Base-by-base conservation (phyloP, 2,797 vertebrate species). In the Syngnathus rostellatus region DNA sequence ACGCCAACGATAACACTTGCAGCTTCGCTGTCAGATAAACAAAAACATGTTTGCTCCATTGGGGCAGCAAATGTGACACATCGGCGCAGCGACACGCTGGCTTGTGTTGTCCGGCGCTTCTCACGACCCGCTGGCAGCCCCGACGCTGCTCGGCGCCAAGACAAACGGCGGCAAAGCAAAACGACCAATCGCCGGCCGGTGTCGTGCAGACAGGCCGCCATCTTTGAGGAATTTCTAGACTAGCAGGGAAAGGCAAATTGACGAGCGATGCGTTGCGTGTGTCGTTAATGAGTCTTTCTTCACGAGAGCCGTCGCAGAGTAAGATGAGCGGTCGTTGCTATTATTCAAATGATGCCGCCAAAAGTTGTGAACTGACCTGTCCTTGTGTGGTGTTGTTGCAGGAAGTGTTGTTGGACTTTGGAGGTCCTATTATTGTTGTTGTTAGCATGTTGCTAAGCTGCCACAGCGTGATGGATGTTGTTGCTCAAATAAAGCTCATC, bases 401-500 rank as follows among this genome's bases (percentile, higher is more conserved):
- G 55, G 25, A 37, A 57, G 38, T 17, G 31, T 57, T 57, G 55
- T 37, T 2, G 6, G 7, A 7, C 55, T 57, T 37, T 19, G 23
- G 10, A 2, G 6, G 6, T 14, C n/a, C 25, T 62, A 14, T 62
- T 31, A 62, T 62, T 45, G 41, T 62, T 62, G 60, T 62, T 45
- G 40, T 25, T 25, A 45, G 60, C 60, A 45, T 62, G 60, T 62
- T 45, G 60, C 60, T 62, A 31, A 62, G 60, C 21, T 21, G 6
- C 60, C 39, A n/a, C 59, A 5, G 60, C 21, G 6, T 25, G 60
- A 25, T 31, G 60, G 37, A 45, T 45, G 40, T 43, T 23, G 60
- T 57, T 57, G 55, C 55, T 57, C 57, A 60, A 73, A 60, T 72
- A 72, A 65, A 71, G n/a, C 72, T 58, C 6, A 64, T 66, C 67